phyloP scores from a whole-genome alignment of 2,888 invertebrate genomes.

The Bombyx huttoni region DNA sequence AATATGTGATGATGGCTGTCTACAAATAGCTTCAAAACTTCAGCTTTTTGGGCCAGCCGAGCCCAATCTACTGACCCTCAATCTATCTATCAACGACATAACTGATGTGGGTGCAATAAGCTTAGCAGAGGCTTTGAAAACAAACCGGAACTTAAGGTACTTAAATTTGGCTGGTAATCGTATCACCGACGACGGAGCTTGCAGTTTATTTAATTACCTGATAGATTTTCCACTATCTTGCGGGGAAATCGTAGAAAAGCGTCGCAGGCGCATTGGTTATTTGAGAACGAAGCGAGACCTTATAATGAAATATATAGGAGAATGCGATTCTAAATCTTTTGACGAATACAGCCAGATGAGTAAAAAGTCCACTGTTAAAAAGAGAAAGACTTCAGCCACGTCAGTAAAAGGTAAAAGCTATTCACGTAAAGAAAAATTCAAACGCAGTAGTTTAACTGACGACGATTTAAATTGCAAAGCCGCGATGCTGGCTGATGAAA shows the following conservation, averaged over 20 bases:
- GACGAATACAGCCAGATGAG: constrained; percentile 11
- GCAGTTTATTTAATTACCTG: constrained; percentile 24
- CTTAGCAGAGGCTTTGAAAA: constrained; percentile 30
- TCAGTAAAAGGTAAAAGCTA: constrained; percentile 9
- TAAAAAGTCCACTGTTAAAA: constrained; percentile 11
- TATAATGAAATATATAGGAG: constrained; percentile 8
- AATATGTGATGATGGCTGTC: constrained; percentile 27
- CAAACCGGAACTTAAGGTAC: constrained; percentile 42
- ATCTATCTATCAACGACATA: constrained; percentile 43
- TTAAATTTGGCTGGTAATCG: constrained; percentile 41
- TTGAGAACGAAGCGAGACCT: constrained; percentile 10
- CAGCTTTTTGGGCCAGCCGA: constrained; percentile 18
- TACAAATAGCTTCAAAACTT: constrained; percentile 24
- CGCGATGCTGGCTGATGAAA: constrained; percentile 17
- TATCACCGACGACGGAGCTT: constrained; percentile 32
- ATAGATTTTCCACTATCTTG: constrained; percentile 27
- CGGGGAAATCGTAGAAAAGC: constrained; percentile 23
- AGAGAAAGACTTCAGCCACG: constrained; percentile 9
- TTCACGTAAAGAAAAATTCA: constrained; percentile 9
- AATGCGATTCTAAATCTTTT: constrained; percentile 8
- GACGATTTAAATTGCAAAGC: constrained; percentile 16
- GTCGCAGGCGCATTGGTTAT: constrained; percentile 14
- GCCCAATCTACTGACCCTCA: constrained; percentile 23
- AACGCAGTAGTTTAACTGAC: constrained; percentile 3
- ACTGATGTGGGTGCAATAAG: constrained; percentile 37